Evolutionary conservation across 2,113 vertebrate genomes (phyloP).

Genomic region (Sphyrna mokarran): DNA sequence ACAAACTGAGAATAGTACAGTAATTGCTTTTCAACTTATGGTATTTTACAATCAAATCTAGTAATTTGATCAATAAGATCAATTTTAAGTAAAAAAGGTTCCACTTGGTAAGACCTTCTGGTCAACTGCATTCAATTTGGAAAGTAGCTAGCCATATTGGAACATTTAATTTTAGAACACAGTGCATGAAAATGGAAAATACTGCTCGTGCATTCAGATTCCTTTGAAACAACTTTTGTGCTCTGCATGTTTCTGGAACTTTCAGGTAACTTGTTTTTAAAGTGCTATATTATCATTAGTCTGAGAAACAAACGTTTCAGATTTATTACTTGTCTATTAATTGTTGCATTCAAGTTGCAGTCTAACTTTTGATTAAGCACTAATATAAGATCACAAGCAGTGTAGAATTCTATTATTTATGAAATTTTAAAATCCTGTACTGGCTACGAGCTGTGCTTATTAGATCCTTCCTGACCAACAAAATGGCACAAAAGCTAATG

Average conservation of each 20-base stretch:
- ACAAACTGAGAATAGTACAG: conserved; percentile 19
- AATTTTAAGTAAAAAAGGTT: neutral
- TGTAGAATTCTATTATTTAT: neutral
- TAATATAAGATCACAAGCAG: neutral
- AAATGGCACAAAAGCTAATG: neutral
- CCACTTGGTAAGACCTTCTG: neutral
- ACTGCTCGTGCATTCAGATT: neutral
- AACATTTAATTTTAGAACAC: neutral
- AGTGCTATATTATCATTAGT: neutral
- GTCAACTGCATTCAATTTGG: neutral
- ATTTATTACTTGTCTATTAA: neutral
- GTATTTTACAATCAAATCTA: neutral
- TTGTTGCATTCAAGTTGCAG: neutral
- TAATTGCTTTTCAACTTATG: neutral
- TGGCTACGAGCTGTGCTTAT: neutral
- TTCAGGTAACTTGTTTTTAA: neutral
- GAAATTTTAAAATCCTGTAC: neutral
- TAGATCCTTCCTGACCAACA: neutral
- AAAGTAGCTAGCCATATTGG: neutral
- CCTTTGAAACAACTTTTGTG: neutral
- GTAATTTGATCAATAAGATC: neutral
- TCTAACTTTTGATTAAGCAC: neutral
- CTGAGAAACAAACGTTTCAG: neutral
- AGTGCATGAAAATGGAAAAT: neutral
- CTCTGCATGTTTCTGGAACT: neutral